A percentile compares a stretch with the other conserved stretches of the same genome.
Conservation (phyloP, 2,888 invertebrate genomes). For the Stomorhina lunata region DNA sequence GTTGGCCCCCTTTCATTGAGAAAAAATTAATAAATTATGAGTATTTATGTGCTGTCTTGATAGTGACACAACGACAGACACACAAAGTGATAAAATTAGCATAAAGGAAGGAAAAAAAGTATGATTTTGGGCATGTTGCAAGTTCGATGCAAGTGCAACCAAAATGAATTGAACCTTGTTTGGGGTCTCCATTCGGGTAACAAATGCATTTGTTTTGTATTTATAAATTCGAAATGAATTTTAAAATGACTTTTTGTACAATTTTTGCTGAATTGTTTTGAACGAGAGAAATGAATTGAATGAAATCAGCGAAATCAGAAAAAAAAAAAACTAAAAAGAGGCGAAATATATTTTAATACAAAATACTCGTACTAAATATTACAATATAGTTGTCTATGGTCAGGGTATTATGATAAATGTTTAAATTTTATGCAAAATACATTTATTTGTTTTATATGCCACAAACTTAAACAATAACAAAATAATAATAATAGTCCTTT, state of each 20-base stretch:
- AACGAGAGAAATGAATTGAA: slow-evolving; percentile 34
- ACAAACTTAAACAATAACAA: slow-evolving; percentile 19
- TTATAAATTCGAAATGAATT: slow-evolving; percentile 26
- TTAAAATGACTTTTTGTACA: slow-evolving; percentile 30
- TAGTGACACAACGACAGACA: slow-evolving; percentile 77
- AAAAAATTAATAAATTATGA: slow-evolving; percentile 77
- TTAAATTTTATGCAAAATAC: slow-evolving; percentile 59
- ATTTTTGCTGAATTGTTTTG: slow-evolving; percentile 49
- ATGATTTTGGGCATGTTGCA: background rate
- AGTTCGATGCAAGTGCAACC: slow-evolving; percentile 39
- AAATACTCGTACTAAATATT: background rate
- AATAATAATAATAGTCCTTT: slow-evolving; percentile 31
- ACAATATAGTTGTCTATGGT: slow-evolving; percentile 41
- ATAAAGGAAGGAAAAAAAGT: slow-evolving; percentile 75
- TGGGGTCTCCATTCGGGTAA: slow-evolving; percentile 10
- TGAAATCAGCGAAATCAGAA: background rate
- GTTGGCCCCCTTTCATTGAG: slow-evolving; percentile 71
- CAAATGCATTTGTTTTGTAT: background rate
- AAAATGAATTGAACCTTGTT: slow-evolving; percentile 39
- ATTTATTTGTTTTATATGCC: background rate
- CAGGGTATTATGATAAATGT: slow-evolving; percentile 60
- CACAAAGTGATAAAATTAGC: slow-evolving; percentile 80
- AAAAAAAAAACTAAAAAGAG: no score
- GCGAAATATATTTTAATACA: background rate
- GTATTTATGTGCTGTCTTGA: slow-evolving; percentile 79